Base-by-base conservation (phyloP, 2,888 invertebrate species). In the Megastigmus dorsalis region DNA sequence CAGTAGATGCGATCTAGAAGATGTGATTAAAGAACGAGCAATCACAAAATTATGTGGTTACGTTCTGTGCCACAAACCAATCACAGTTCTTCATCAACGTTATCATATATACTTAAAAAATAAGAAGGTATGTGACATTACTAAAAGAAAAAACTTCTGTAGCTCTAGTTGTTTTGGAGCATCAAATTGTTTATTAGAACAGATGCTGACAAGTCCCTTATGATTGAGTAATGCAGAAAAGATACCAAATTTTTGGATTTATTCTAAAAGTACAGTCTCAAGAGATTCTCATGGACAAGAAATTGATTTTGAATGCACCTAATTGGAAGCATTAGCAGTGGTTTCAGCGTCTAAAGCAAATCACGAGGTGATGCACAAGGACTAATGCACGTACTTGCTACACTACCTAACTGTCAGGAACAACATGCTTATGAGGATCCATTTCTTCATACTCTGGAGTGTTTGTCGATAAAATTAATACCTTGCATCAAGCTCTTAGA, bases 391-490 rank as follows among this genome's bases (percentile, higher is more conserved):
- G 95, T 97, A 20, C 89, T 98, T n/a, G 96, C 97, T 6, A 95
- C 96, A 66, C 89, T 98, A 54, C 95, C 97, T 0, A 94, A 94
- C 84, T 97, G 97, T 86, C 96, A 97, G 88, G 95, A 95, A 82
- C 96, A 97, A 81, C 91, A 97, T 77, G 95, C 97, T 0, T 97
- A 96, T 86, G 97, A 97, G 86, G 98, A 98, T 89, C 97, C 97
- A 4, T 97, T 97, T 87, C 89, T 98, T 70, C 98, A 98, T 90
- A 95, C 96, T 13, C 89, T 98, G 82, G 95, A 95, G 82, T 75
- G 65, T 30, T 30, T 45, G n/a, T 33, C 15, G n/a, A 63, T 54
- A 30, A 38, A 59, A 52, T 15, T 26, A 41, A 95, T 82, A 93
- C 91, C 82, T 88, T 95, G 30, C 95, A 95, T 88, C 93, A 94